phyloP scores from a whole-genome alignment of 2,888 invertebrate species.

The Limulus polyphemus region DNA sequence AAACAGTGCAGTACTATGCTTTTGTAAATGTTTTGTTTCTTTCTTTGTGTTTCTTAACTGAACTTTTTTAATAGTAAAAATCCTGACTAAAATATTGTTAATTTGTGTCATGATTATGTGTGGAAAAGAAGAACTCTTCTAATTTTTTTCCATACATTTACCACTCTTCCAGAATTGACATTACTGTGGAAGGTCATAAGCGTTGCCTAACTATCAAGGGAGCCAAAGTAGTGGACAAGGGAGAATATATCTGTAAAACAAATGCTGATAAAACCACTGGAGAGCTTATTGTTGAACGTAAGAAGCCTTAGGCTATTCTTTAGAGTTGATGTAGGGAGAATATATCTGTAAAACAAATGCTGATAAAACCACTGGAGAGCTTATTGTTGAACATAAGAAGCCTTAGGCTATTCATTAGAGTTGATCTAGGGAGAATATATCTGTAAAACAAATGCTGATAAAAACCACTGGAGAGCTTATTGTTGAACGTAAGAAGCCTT shows the following conservation, averaged over 20 bases:
- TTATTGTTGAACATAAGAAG: conserved; percentile 87
- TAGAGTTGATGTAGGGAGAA: conserved; percentile 63
- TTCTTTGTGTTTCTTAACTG: too few species aligned
- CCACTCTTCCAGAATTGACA: conserved; percentile 31
- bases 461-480: conserved; percentile 86
- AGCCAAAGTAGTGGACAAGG: conserved; percentile 88
- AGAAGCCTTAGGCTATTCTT: conserved; percentile 38
- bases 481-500: conserved; percentile 72
- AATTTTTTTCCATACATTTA: background rate
- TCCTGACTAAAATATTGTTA: too few species aligned
- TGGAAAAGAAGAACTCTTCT: background rate
- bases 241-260: conserved; percentile 80
- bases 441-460: conserved; percentile 87
- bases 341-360: conserved; percentile 89
- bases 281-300: conserved; percentile 90
- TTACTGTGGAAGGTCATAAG: conserved; percentile 81
- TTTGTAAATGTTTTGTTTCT: too few species aligned
- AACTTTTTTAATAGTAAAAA: too few species aligned
- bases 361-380: conserved; percentile 84
- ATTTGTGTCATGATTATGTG: too few species aligned
- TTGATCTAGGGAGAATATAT: conserved; percentile 85
- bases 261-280: conserved; percentile 90
- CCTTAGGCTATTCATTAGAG: too few species aligned
- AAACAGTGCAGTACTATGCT: too few species aligned
- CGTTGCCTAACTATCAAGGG: conserved; percentile 87